phyloP scores from a whole-genome alignment of 1,140 invertebrate genomes.

The Paracyclopina nana region DNA sequence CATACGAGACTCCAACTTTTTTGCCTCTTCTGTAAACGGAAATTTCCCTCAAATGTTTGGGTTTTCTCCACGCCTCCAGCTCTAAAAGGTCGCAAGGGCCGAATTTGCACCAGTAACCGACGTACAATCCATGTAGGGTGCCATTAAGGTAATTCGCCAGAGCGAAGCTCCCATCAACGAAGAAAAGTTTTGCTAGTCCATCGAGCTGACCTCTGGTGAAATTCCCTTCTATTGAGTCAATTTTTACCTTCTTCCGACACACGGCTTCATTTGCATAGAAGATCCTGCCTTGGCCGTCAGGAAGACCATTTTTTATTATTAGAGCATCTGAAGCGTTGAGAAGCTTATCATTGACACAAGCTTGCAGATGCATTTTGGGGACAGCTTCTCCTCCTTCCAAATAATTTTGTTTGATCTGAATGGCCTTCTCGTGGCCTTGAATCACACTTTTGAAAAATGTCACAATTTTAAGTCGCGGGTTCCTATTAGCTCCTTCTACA shows the following conservation, averaged over 20 bases:
- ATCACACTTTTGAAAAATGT: too few relatives aligned
- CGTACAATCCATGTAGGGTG: neutral
- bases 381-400: too few relatives aligned
- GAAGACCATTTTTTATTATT: too few relatives aligned
- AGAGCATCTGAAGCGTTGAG: neutral
- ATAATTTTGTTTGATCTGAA: too few relatives aligned
- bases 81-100: neutral
- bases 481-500: too few relatives aligned
- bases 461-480: too few relatives aligned
- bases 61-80: neutral
- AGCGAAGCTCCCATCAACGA: neutral
- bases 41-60: neutral
- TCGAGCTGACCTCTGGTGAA: neutral
- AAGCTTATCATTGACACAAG: neutral
- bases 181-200: neutral
- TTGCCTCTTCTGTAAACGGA: neutral
- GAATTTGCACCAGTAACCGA: neutral
- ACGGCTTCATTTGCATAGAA: neutral
- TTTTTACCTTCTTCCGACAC: neutral
- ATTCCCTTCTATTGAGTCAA: neutral
- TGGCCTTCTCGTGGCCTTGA: too few relatives aligned
- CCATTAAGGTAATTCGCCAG: neutral
- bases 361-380: neutral
- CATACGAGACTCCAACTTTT: neutral
- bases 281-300: neutral